A percentile compares a stretch with the other conserved stretches of the same genome.
Conservation (phyloP, 2,888 invertebrate species). For the Cheilosia soror region DNA sequence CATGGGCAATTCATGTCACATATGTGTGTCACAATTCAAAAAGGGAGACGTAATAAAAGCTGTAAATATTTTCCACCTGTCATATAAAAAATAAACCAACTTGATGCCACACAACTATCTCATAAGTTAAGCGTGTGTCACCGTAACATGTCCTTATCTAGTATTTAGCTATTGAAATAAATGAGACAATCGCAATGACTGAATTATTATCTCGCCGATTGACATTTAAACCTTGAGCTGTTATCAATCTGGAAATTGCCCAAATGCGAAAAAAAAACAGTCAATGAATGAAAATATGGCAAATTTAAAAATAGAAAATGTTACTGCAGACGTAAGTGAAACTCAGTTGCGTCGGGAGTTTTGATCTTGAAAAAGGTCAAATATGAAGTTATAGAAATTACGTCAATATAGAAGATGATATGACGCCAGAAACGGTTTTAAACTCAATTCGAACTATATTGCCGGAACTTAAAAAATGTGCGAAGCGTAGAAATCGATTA, state of each 20-base stretch:
- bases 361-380: too few species aligned
- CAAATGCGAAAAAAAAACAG: not conserved
- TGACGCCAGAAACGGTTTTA: constrained; percentile 1
- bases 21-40: not conserved
- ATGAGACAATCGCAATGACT: not conserved
- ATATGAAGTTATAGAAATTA: not conserved
- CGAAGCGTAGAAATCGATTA: too few species aligned
- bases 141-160: not conserved
- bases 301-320: not conserved
- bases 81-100: constrained; percentile 14
- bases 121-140: not conserved
- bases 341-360: too few species aligned
- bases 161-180: not conserved
- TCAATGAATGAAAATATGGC: not conserved
- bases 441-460: not conserved
- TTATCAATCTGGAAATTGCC: constrained; percentile 7
- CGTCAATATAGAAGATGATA: constrained; percentile 5
- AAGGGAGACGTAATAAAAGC: constrained; percentile 16
- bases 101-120: constrained; percentile 5
- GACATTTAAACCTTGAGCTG: constrained; percentile 26
- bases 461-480: too few species aligned
- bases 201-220: constrained; percentile 8
- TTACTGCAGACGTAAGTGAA: too few species aligned
- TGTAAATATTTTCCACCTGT: constrained; percentile 45
- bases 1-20: not conserved